Evolutionary conservation across 2,113 vertebrate genomes (phyloP), one percentile per base, ranked within the genome.

Genomic region (Donacobius atricapilla): DNA sequence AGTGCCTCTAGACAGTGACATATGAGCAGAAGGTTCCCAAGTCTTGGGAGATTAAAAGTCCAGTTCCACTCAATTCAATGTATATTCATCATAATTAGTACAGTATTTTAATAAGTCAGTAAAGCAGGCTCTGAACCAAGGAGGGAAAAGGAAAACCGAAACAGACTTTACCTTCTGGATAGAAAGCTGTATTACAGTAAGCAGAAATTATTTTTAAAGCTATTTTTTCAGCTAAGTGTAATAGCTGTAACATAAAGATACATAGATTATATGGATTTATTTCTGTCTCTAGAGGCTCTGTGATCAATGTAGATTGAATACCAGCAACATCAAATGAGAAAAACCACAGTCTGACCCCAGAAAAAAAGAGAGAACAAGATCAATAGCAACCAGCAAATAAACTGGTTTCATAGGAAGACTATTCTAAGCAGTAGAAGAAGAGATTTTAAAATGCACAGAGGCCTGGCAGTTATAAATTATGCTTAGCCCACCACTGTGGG

Each of bases 81-180:
- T 78, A 31, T 39, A 68, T 65, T 86, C 12, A 80, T 82, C n/a
- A 85, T 51, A 61, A 81, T 75, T 71, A 87, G 20, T 16, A 76
- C 10, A 14, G 48, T 61, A 18, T 71, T 85, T 90, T 66, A 60
- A 63, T 51, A 75, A 73, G 44, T 31, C 51, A 63, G 16, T 82
- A 92, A 78, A 87, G 64, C 7, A 76, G 45, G 8, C 33, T 90
- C 37, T 10, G 4, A 76, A 58, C 3, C 51, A 77, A 70, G 23
- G 15, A 35, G 9, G 15, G 6, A 0, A 2, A 5, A 15, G 61
- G 33, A 9, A 69, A 57, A 56, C 0, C 21, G 25, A 18, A 40
- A 8, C 3, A 58, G 2, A 8, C 5, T 54, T 60, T 47, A 42
- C 30, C 16, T 70, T 58, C 66, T 72, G 37, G 28, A 22, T 42